phyloP scores from a whole-genome alignment of 2,113 vertebrate species.

The Oplegnathus fasciatus region DNA sequence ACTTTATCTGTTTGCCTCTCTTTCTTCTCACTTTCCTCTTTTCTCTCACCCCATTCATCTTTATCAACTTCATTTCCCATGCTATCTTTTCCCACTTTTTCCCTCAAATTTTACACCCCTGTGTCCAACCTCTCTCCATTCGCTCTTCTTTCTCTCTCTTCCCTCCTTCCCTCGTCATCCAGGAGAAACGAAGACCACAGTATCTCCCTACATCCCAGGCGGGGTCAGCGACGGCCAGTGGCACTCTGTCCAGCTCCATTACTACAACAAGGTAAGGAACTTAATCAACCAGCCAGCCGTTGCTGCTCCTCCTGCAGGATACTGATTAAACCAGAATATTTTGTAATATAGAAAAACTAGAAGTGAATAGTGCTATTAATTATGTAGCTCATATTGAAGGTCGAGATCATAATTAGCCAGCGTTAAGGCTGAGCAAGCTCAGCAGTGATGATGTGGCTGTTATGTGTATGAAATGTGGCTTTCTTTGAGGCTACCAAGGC shows the following conservation, averaged over 20 bases:
- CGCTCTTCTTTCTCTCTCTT: not conserved
- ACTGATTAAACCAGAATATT: not conserved
- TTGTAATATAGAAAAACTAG: not conserved
- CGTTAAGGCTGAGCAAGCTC: not conserved
- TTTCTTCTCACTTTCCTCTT: not conserved
- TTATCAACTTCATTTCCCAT: too few species aligned
- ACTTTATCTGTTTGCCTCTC: not conserved
- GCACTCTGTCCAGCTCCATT: slow-evolving; percentile 95
- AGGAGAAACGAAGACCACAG: slow-evolving; percentile 94
- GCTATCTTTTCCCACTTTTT: too few species aligned
- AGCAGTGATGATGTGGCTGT: not conserved
- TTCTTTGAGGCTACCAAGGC: slow-evolving; percentile 28
- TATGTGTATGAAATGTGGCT: slow-evolving; percentile 4
- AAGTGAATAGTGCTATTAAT: not conserved
- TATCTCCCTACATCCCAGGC: slow-evolving; percentile 88
- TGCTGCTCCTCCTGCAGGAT: not conserved
- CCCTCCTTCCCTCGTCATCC: not conserved
- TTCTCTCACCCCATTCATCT: not conserved
- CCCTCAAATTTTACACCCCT: not conserved
- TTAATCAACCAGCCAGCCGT: not conserved
- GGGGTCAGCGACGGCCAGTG: slow-evolving; percentile 96
- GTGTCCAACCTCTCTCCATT: not conserved
- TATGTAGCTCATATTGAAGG: not conserved
- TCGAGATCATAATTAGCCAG: not conserved
- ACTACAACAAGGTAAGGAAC: slow-evolving; percentile 96